Base-by-base conservation (phyloP, 2,888 invertebrate species). In the Epinotia brunnichana region DNA sequence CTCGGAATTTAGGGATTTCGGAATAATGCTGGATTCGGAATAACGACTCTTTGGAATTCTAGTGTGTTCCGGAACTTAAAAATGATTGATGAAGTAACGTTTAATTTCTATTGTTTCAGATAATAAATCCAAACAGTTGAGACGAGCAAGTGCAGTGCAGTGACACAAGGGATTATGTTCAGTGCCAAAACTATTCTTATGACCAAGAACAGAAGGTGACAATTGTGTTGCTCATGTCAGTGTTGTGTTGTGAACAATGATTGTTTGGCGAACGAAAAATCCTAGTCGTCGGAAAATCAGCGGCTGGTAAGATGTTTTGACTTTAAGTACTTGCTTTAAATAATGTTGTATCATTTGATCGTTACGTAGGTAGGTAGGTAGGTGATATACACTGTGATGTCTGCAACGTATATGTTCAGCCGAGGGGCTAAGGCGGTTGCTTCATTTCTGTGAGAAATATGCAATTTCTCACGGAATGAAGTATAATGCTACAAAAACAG, bases 251-350 rank as follows among this genome's bases (percentile, higher is more conserved):
- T 83, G 83, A 80, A 87, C 81, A 76, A 92, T 91, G 91, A 85
- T 87, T 74, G 83, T 86, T 85, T 88, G 90, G 89, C 82, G 89
- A 83, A 82, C 87, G 79, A 89, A 88, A 83, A 90, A 88, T 78
- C 90, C 90, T 80, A 88, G 90, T 80, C 91, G 92, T 80, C 92
- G 92, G 90, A 92, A 90, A 91, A 80, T 83, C 80, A 83, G 85
- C 77, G 83, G 84, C 85, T 91, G 92, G 92, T 92, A 78, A 88
- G 89, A 78, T 9, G 59, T 54, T 69, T 39, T 9, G 11, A 41
- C 24, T 35, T 64, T 54, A 19, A 60, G 4, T 41, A 15, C 4
- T 17, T 61, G 35, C 15, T 19, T 48, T 48, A 48, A 4, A 0
- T n/a, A 7, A 48, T 15, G 13, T 41, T 41, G 3, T 41, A 13